Base-by-base conservation (phyloP, 2,888 invertebrate species). In the Lasioglossum figueresi region DNA sequence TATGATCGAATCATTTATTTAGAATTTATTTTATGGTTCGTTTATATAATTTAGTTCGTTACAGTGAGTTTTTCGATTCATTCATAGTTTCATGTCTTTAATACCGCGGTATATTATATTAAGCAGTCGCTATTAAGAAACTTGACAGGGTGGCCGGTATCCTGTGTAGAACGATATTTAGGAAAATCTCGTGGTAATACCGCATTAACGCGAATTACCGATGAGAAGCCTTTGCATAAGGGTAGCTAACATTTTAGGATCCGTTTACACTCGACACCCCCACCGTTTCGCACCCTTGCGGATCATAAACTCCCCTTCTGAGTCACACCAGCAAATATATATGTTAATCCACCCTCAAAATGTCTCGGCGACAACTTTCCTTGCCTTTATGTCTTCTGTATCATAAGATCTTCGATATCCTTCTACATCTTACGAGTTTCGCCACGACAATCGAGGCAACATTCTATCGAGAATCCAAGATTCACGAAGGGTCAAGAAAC, bases 281-380 rank as follows among this genome's bases (percentile, higher is more conserved):
- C 23, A 14, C 37, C 37, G 37, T 70, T 70, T 40, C 23, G 37
- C 37, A 12, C 68, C 68, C 68, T 37, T 10, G 34, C 23, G 68
- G 68, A n/a, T 70, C 68, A 70, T 70, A 70, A 70, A 23, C 68
- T 70, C 68, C 68, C 68, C 68, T 70, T 40, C 68, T 70, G 68
- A 70, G 37, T 70, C 68, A 70, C 34, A 40, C 68, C 68, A 40
- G 37, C n/a, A 31, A 63, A 70, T 70, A 70, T 70, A 70, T 70
- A 70, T 70, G 68, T 70, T 70, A 70, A 70, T 70, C 12, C 68
- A 23, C n/a, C 68, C 68, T 56, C 23, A 37, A 23, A 70, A 70
- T 37, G n/a, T 70, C n/a, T n/a, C 37, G 19, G 12, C 68, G 23
- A 70, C 37, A 70, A 70, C 68, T 70, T 70, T 70, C 68, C 68